Base-by-base conservation (phyloP, 1,140 invertebrate genomes). In the Anastatus disparis region DNA sequence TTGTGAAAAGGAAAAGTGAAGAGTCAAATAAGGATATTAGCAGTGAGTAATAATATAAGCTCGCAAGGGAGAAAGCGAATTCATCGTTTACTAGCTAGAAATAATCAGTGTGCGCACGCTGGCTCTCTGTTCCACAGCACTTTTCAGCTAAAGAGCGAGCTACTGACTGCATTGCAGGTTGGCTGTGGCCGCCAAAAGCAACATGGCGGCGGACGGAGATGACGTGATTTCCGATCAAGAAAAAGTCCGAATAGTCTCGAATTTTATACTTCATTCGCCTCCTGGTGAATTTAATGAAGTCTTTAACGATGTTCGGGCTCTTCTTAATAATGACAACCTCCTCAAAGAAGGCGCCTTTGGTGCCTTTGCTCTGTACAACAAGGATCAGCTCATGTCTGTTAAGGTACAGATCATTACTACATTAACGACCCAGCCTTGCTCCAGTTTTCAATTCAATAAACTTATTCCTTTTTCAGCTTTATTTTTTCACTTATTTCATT, bases 271-370 rank as follows among this genome's bases (percentile, higher is more conserved):
- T 22, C 97, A 99, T 88, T 97, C 97, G 53, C 98, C 98, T 27
- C 98, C 98, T 62, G 98, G 98, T 73, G 98, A 99, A 89, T 99
- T 99, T 82, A 99, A 99, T 87, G 98, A 99, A 90, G 98, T 99
- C 64, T 99, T 99, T 84, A 99, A 99, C 89, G 97, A 99, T 90
- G 97, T 99, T 61, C 90, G 98, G 79, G 93, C 95, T 73, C 88
- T 99, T 52, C 86, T 99, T 53, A 96, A 97, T 86, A 97, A 99
- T 88, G 98, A 99, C 86, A 92, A 90, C 73, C 88, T 99, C 44
- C 88, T 99, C 35, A 97, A 97, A 87, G 96, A 99, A 87, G 95
- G 95, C 77, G 96, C 95, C 74, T 95, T 94, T 82, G 94, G 93
- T 74, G 96, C 97, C 70, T 98, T 99, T 89, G 93, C 96, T 74